Evolutionary conservation across 2,888 invertebrate genomes (phyloP).

Genomic region (Eristalis tenax): DNA sequence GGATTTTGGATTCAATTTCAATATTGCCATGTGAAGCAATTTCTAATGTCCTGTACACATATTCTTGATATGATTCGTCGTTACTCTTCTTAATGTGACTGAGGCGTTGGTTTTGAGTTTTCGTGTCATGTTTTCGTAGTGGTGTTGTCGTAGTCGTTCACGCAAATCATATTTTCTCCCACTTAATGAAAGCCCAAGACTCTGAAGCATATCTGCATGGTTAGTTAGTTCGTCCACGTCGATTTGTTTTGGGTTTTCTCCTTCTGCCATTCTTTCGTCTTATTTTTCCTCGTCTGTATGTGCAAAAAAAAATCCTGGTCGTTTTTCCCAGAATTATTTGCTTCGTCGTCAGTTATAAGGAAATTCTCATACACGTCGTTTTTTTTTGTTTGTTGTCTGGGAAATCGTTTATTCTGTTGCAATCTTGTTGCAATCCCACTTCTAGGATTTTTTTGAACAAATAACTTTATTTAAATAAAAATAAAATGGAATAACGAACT

Average conservation of each 20-base stretch:
- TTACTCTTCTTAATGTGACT: too few relatives aligned
- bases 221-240: not conserved
- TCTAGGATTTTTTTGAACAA: too few relatives aligned
- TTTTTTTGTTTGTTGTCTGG: not conserved
- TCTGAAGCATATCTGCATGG: too few relatives aligned
- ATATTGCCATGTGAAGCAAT: too few relatives aligned
- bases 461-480: too few relatives aligned
- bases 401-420: not conserved
- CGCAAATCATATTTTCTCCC: not conserved
- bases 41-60: too few relatives aligned
- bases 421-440: not conserved
- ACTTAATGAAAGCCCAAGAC: not conserved
- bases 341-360: not conserved
- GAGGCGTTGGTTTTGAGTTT: too few relatives aligned
- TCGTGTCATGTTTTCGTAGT: too few relatives aligned
- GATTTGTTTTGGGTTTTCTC: not conserved
- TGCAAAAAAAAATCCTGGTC: not conserved
- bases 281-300: too few relatives aligned
- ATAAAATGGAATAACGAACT: too few relatives aligned
- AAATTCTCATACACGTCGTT: not conserved
- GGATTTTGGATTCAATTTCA: too few relatives aligned
- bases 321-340: not conserved
- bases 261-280: not conserved
- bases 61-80: too few relatives aligned
- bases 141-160: not conserved